A percentile compares a stretch with the other conserved stretches of the same genome.
These are phyloP conservation scores for Euwallacea fornicatus DNA, from an alignment of 1,140 invertebrate species.

Conservation along the genomic window DNA sequence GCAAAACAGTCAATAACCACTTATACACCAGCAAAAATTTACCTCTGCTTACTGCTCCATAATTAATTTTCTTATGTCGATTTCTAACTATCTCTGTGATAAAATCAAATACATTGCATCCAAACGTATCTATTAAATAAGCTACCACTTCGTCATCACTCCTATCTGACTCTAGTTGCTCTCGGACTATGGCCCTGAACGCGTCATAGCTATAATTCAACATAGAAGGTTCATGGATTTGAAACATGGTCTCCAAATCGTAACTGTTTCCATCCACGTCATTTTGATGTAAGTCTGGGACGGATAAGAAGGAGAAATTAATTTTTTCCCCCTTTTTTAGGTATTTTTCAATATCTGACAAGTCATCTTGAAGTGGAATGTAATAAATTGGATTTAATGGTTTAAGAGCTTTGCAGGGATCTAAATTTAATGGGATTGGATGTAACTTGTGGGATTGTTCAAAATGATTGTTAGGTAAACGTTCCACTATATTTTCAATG, in stretches of 20 bases:
- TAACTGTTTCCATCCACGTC: slow-evolving; percentile 20
- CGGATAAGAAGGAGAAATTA: slow-evolving; percentile 36
- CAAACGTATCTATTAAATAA: slow-evolving; percentile 85
- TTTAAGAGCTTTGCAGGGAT: slow-evolving; percentile 25
- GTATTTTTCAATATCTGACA: slow-evolving; percentile 38
- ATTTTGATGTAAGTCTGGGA: slow-evolving; percentile 22
- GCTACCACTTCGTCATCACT: slow-evolving; percentile 78
- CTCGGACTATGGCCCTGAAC: slow-evolving; percentile 40
- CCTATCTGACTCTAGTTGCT: slow-evolving; percentile 56
- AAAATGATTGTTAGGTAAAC: slow-evolving; percentile 38
- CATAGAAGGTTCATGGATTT: slow-evolving; percentile 37
- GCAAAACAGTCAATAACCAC: too few species aligned
- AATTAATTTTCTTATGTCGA: slow-evolving; percentile 57
- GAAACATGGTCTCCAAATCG: slow-evolving; percentile 40
- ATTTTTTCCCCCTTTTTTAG: slow-evolving; percentile 28
- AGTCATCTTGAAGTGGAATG: slow-evolving; percentile 40
- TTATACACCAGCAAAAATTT: background rate
- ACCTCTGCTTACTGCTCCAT: slow-evolving; percentile 33
- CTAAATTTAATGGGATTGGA: background rate
- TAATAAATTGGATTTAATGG: slow-evolving; percentile 41
- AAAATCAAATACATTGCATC: slow-evolving; percentile 86
- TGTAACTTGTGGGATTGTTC: slow-evolving; percentile 8
- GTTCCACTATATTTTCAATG: slow-evolving; percentile 39
- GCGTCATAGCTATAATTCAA: slow-evolving; percentile 39
- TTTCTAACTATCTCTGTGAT: slow-evolving; percentile 78